Evolutionary conservation across 2,797 vertebrate species (phyloP), one percentile per base, ranked within the genome.

Genomic region (Notoglanidium macrostoma): DNA sequence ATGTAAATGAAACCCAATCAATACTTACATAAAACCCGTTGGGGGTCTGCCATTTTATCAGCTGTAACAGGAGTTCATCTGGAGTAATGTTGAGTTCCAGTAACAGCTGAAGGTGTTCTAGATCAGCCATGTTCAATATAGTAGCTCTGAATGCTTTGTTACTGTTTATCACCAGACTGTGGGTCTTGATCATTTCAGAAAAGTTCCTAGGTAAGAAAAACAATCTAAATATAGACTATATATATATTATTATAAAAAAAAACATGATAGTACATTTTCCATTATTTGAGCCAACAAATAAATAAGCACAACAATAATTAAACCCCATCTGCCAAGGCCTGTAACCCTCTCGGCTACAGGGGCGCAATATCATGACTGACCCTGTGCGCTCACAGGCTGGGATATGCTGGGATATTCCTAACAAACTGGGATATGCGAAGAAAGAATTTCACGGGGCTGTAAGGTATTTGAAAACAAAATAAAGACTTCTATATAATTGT

Each of bases 101-200:
- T 23, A 87, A 51, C 61, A 17, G 4, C 5, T 7, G 1, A 10
- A 46, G 5, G 15, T 87, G 9, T n/a, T 7, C 51, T 79, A 26
- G 7, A 32, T 23, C 9, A 84, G 77, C 54, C 14, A 84, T 49
- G 11, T 51, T 6, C 32, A 87, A 61, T 67, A 87, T 29, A 32
- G 29, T 1, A 51, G 15, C 11, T 19, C 40, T 44, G 55, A 87
- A 87, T 2, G 9, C 74, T 12, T 49, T 59, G 19, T 84, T 35
- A 23, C 57, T 61, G 4, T 68, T 54, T 23, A 72, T 78, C 72
- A 46, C 51, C 26, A 4, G 1, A 49, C 17, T 72, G 51, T 84
- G 67, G 8, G 35, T 87, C 61, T 72, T 32, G 76, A 79, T 32
- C 74, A 87, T 49, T 65, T 87, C 35, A 10, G 49, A 4, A 17